phyloP scores from a whole-genome alignment of 2,797 vertebrate genomes.

The Clarias platycephalus region DNA sequence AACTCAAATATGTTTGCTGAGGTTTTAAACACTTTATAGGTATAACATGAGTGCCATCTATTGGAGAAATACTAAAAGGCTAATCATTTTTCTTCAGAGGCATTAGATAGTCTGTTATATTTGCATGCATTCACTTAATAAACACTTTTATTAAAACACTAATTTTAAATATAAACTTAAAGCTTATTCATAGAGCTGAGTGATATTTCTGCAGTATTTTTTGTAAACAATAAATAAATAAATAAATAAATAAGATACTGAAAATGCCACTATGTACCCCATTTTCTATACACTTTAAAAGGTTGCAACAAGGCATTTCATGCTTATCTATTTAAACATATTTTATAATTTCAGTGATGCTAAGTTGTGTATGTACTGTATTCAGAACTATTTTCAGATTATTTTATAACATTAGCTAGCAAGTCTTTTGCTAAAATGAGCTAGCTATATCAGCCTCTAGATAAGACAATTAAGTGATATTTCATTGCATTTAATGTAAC shows the following conservation, averaged over 20 bases:
- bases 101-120: not conserved
- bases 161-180: not conserved
- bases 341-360: not conserved
- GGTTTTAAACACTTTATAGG: not conserved
- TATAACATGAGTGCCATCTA: constrained; percentile 45
- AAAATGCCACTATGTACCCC: not conserved
- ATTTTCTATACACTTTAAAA: not conserved
- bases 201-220: not conserved
- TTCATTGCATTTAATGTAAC: not conserved
- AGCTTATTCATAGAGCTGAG: too few species aligned
- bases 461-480: not conserved
- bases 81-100: not conserved
- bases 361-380: not conserved
- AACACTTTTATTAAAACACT: not conserved
- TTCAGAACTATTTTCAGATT: not conserved
- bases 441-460: not conserved
- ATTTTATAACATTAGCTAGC: not conserved
- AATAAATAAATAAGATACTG: not conserved
- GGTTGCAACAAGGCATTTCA: not conserved
- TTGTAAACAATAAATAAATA: not conserved
- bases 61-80: constrained; percentile 35
- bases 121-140: not conserved
- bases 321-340: too few species aligned
- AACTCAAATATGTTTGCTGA: not conserved
- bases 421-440: not conserved